These are phyloP conservation scores for Caenorhabditis sp. DNA, from an alignment of 2,888 invertebrate species.

Conservation along the genomic window DNA sequence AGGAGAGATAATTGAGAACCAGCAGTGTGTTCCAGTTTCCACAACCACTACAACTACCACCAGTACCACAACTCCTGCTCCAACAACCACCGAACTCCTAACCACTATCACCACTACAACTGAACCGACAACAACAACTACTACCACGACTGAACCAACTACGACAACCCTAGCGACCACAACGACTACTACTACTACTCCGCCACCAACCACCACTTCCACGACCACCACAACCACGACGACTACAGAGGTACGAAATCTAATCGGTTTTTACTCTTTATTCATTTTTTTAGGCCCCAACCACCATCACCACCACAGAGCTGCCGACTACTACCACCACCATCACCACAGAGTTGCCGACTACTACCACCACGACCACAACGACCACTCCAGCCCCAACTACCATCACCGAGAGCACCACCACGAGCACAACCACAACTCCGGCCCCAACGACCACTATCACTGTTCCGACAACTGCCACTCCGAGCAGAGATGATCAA, in stretches of 20 bases:
- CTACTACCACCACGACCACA: constrained; percentile 38
- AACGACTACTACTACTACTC: constrained; percentile 50
- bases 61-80: constrained; percentile 24
- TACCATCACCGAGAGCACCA: constrained; percentile 1
- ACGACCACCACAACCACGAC: constrained; percentile 57
- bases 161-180: constrained; percentile 36
- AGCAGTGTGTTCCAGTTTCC: constrained; percentile 59
- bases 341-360: constrained; percentile 18
- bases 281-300: constrained; percentile 19
- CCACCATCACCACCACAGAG: constrained; percentile 50
- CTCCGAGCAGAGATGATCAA: constrained; percentile 44
- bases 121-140: constrained; percentile 53
- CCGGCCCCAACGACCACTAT: constrained; percentile 3
- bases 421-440: neutral
- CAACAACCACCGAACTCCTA: constrained; percentile 40
- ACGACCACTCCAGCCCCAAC: constrained; percentile 42
- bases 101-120: too few species aligned
- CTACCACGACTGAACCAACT: constrained; percentile 54
- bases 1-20: constrained; percentile 59
- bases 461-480: constrained; percentile 12
- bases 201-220: constrained; percentile 38
- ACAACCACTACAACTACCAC: constrained; percentile 46
- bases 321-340: constrained; percentile 27
- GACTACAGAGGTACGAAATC: constrained; percentile 28
- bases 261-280: too few species aligned